Evolutionary conservation across 1,140 invertebrate genomes (phyloP).

Genomic region (Atta cephalotes): DNA sequence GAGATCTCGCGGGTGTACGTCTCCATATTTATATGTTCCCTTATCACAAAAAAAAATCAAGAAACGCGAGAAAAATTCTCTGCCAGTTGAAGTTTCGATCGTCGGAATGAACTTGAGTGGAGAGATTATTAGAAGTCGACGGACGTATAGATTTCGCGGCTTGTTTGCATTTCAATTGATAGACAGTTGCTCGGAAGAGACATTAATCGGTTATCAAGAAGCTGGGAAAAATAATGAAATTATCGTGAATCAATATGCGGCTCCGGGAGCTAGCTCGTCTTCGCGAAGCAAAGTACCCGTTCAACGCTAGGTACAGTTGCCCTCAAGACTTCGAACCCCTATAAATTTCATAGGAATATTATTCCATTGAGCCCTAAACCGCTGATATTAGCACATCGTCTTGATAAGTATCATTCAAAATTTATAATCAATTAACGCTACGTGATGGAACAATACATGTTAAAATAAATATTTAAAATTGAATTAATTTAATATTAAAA

Average conservation of each 20-base stretch:
- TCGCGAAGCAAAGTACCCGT: slow-evolving; percentile 54
- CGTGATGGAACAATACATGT: background rate
- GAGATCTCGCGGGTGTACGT: slow-evolving; percentile 41
- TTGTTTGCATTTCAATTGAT: slow-evolving; percentile 74
- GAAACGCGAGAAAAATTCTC: slow-evolving; percentile 33
- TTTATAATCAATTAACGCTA: slow-evolving; percentile 25
- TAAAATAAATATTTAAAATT: slow-evolving; percentile 12
- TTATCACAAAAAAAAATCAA: background rate
- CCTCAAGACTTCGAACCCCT: slow-evolving; percentile 62
- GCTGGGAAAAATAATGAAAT: slow-evolving; percentile 75
- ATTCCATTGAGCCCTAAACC: slow-evolving; percentile 37
- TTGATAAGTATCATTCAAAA: slow-evolving; percentile 26
- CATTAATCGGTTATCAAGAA: slow-evolving; percentile 75
- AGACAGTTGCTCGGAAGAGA: slow-evolving; percentile 68
- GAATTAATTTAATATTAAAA: background rate
- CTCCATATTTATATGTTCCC: slow-evolving; percentile 47
- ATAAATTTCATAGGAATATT: slow-evolving; percentile 51
- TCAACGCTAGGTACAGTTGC: slow-evolving; percentile 70
- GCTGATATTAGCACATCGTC: background rate
- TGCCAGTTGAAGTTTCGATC: slow-evolving; percentile 39
- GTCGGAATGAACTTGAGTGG: slow-evolving; percentile 33
- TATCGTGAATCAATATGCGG: slow-evolving; percentile 77
- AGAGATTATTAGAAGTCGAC: slow-evolving; percentile 48
- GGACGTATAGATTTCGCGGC: slow-evolving; percentile 46
- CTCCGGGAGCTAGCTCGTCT: slow-evolving; percentile 64